Conservation (phyloP, 2,888 invertebrate species). For the Ceratothoa steindachneri region DNA sequence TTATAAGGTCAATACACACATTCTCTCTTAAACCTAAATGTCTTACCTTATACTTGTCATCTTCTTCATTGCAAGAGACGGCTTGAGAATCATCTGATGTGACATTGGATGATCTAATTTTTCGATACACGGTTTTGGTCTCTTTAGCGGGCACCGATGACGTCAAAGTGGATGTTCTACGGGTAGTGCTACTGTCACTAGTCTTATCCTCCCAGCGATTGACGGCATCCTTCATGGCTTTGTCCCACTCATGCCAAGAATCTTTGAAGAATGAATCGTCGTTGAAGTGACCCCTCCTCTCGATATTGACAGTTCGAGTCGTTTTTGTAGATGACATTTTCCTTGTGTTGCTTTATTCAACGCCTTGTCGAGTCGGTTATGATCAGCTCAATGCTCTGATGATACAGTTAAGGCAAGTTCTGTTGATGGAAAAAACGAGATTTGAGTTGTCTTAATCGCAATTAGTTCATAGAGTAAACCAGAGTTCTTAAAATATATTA, state of each 20-base stretch:
- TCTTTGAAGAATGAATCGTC: slow-evolving; percentile 48
- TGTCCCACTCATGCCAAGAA: slow-evolving; percentile 43
- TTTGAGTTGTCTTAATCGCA: background rate
- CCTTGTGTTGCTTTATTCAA: no score
- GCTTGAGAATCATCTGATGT: slow-evolving; percentile 45
- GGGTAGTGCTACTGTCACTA: slow-evolving; percentile 29
- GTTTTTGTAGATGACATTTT: slow-evolving; percentile 27
- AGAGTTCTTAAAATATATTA: background rate
- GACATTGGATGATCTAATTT: slow-evolving; percentile 45
- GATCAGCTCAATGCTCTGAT: no score
- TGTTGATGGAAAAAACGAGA: background rate
- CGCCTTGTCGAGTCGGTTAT: no score
- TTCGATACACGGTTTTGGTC: slow-evolving; percentile 36
- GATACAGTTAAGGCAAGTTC: background rate
- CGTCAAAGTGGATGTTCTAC: slow-evolving; percentile 5
- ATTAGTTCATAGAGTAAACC: no score
- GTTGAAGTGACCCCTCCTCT: slow-evolving; percentile 32
- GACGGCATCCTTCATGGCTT: slow-evolving; percentile 46
- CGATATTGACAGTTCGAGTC: slow-evolving; percentile 37
- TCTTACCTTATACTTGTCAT: slow-evolving; percentile 42
- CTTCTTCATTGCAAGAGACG: slow-evolving; percentile 46
- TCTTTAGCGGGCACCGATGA: slow-evolving; percentile 20
- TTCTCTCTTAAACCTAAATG: no score
- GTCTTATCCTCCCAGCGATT: slow-evolving; percentile 36
- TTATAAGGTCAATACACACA: no score